phyloP scores from a whole-genome alignment of 2,113 vertebrate species.

The Euleptes europaea region DNA sequence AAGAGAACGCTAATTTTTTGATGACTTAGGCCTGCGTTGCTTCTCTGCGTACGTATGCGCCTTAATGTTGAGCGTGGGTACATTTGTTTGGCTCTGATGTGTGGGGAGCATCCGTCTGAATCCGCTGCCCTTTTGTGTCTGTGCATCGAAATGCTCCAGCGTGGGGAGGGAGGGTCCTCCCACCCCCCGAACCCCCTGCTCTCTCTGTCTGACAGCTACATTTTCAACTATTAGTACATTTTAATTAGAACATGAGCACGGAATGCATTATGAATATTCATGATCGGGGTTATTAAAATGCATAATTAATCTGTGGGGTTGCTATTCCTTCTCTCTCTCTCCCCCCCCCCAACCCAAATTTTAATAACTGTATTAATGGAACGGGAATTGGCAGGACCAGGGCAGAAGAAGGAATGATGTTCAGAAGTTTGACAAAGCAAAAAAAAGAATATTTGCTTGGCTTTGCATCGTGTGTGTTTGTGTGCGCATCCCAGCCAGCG shows the following conservation, averaged over 20 bases:
- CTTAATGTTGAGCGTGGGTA: not conserved
- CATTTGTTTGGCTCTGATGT: conserved; percentile 22
- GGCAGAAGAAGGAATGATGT: not conserved
- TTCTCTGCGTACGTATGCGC: not conserved
- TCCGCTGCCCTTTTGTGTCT: not conserved
- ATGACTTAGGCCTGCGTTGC: not conserved
- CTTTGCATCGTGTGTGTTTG: not conserved
- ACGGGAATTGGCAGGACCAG: not conserved
- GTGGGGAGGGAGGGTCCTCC: not conserved
- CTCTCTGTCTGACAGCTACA: conserved; percentile 35
- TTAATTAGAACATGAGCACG: conserved; percentile 72
- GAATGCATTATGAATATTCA: conserved; percentile 75
- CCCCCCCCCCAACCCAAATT: not conserved
- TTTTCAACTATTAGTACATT: conserved; percentile 70
- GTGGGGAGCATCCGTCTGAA: not conserved
- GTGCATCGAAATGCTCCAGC: rapidly evolving
- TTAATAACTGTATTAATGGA: conserved; percentile 71
- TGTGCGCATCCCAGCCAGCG: too few relatives aligned
- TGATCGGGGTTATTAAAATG: conserved; percentile 71
- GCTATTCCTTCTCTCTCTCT: not conserved
- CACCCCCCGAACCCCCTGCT: not conserved
- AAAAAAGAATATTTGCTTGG: not conserved
- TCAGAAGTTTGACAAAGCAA: conserved; percentile 5
- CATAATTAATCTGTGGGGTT: conserved; percentile 66
- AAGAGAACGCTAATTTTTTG: too few relatives aligned